These are phyloP conservation scores for Tupaia chinensis DNA, from an alignment of 2,113 vertebrate species.

Conservation along the genomic window DNA sequence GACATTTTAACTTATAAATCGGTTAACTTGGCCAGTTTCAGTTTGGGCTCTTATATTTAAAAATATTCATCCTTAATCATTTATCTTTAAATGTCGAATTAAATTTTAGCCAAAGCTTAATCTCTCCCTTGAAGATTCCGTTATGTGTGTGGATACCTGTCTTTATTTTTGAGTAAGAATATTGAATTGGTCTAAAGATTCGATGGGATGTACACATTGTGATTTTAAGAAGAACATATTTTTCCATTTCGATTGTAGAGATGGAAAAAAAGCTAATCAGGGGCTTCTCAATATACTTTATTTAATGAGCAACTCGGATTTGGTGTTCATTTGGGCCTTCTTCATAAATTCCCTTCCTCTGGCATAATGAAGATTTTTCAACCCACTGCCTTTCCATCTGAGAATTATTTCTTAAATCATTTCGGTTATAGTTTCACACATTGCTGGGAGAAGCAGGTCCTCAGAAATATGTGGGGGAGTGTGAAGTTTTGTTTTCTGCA, in stretches of 20 bases:
- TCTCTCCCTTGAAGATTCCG: neutral
- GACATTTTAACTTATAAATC: constrained; percentile 21
- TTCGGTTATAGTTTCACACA: constrained; percentile 53
- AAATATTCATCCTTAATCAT: constrained; percentile 56
- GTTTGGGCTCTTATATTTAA: constrained; percentile 39
- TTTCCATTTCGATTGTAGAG: neutral
- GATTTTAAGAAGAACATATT: neutral
- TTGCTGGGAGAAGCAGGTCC: constrained; percentile 56
- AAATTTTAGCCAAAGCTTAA: neutral
- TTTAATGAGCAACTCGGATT: constrained; percentile 22
- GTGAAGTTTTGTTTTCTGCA: constrained; percentile 72
- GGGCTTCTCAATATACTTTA: constrained; percentile 28
- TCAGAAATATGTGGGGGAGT: constrained; percentile 63
- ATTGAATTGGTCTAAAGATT: neutral
- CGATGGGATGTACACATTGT: neutral
- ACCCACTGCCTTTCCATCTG: neutral
- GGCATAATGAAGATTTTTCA: constrained; percentile 66
- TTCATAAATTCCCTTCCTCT: constrained; percentile 50
- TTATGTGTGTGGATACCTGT: neutral
- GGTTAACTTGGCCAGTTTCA: constrained; percentile 38
- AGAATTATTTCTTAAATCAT: constrained; percentile 60
- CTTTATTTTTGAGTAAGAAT: neutral
- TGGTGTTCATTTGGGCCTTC: constrained; percentile 16
- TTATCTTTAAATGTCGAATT: neutral
- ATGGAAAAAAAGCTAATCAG: neutral